Evolutionary conservation across 2,797 vertebrate species (phyloP).

Genomic region (Pseudomugil gertrudae): DNA sequence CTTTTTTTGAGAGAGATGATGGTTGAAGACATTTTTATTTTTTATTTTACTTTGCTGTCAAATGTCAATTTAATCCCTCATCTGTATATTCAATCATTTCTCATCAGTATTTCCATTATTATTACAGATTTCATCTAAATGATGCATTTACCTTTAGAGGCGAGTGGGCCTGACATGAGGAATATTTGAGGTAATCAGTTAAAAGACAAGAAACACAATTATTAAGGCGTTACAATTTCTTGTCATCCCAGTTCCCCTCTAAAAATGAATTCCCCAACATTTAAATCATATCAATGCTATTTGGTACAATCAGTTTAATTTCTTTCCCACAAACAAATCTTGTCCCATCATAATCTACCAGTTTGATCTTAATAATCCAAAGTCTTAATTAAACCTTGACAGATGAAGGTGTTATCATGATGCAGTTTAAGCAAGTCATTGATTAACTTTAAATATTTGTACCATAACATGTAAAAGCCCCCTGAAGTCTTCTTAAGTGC

Average conservation of each 20-base stretch:
- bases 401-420: constrained; percentile 18
- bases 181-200: background rate
- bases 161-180: background rate
- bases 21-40: background rate
- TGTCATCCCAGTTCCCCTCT: background rate
- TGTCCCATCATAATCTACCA: background rate
- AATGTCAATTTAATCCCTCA: too few species aligned
- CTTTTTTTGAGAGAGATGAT: background rate
- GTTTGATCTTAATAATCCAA: constrained; percentile 8
- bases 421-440: constrained; percentile 9
- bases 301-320: background rate
- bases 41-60: too few species aligned
- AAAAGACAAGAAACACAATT: background rate
- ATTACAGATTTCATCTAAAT: background rate
- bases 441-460: constrained; percentile 12
- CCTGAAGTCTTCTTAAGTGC: constrained; percentile 42
- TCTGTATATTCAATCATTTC: too few species aligned
- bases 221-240: too few species aligned
- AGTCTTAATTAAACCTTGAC: background rate
- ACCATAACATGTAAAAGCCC: constrained; percentile 29
- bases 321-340: background rate
- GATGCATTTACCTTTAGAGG: background rate
- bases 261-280: background rate
- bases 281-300: background rate
- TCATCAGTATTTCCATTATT: too few species aligned